Evolutionary conservation across 2,888 invertebrate genomes (phyloP).

Genomic region (Amorpha juglandis): DNA sequence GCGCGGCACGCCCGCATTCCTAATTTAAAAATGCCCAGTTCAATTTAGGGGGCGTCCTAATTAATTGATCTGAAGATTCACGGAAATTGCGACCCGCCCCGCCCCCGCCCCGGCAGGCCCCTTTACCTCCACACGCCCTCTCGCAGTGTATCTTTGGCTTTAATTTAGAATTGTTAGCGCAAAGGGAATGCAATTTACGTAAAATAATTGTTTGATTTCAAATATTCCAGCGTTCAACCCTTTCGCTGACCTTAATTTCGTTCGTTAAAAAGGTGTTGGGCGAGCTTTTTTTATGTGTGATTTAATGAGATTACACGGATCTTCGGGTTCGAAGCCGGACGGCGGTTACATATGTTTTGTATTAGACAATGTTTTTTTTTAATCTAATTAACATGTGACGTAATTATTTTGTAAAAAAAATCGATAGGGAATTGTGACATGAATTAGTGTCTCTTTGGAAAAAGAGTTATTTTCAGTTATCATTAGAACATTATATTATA

Average conservation of each 20-base stretch:
- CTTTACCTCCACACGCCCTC: conserved; percentile 32
- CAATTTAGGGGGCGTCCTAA: conserved; percentile 75
- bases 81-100: conserved; percentile 66
- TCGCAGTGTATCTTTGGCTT: conserved; percentile 77
- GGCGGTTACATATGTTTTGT: background rate
- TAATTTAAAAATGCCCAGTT: conserved; percentile 60
- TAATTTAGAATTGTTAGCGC: conserved; percentile 82
- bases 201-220: conserved; percentile 82
- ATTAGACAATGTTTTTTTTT: background rate
- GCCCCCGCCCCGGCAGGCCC: conserved; percentile 40
- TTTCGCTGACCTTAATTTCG: conserved; percentile 59
- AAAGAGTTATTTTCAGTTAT: no score
- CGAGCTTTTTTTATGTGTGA: conserved; percentile 28
- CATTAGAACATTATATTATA: background rate
- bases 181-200: conserved; percentile 82
- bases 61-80: conserved; percentile 82
- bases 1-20: conserved; percentile 36
- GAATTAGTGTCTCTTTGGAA: no score
- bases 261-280: conserved; percentile 55
- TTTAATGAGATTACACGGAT: conserved; percentile 4
- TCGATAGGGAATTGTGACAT: no score
- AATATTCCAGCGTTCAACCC: conserved; percentile 62
- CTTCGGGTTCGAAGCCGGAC: background rate
- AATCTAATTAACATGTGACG: background rate
- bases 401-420: background rate